These are phyloP conservation scores for Holocentrus rufus DNA, from an alignment of 2,797 vertebrate species.

Conservation along the genomic window DNA sequence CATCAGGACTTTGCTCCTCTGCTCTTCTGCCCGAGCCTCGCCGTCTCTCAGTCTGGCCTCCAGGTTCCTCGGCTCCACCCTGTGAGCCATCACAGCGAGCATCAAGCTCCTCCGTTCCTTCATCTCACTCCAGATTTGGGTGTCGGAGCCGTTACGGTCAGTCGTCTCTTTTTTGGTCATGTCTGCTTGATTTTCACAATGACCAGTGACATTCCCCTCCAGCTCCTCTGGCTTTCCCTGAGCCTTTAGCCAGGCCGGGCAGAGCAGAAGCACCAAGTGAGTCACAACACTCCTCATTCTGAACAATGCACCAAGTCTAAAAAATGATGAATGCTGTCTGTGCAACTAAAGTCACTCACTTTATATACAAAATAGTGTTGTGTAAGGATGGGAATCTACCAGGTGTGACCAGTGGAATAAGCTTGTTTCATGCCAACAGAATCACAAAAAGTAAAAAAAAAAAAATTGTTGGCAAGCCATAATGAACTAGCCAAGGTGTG, in stretches of 20 bases:
- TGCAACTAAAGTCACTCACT: background rate
- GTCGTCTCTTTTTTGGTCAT: background rate
- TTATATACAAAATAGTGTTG: background rate
- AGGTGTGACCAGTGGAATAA: slow-evolving; percentile 1
- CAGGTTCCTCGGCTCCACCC: slow-evolving; percentile 12
- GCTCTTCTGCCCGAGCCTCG: background rate
- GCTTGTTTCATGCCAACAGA: background rate
- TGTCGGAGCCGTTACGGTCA: background rate
- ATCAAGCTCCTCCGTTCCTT: slow-evolving; percentile 23
- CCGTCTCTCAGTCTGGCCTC: slow-evolving; percentile 18
- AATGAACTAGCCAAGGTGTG: slow-evolving; percentile 2
- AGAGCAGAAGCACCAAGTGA: slow-evolving; percentile 17
- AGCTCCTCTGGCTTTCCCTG: background rate
- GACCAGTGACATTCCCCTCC: background rate
- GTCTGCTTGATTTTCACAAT: background rate
- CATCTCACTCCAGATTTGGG: slow-evolving; percentile 12
- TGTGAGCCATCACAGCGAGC: slow-evolving; percentile 12
- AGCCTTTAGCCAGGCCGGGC: background rate
- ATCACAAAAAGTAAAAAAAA: background rate
- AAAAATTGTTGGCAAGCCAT: background rate
- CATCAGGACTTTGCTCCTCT: background rate
- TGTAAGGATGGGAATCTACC: slow-evolving; percentile 1
- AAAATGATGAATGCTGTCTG: background rate
- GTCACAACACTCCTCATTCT: slow-evolving; percentile 3
- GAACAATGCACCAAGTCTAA: background rate